Evolutionary conservation across 2,797 vertebrate species (phyloP).

Genomic region (Argyrosomus regius): DNA sequence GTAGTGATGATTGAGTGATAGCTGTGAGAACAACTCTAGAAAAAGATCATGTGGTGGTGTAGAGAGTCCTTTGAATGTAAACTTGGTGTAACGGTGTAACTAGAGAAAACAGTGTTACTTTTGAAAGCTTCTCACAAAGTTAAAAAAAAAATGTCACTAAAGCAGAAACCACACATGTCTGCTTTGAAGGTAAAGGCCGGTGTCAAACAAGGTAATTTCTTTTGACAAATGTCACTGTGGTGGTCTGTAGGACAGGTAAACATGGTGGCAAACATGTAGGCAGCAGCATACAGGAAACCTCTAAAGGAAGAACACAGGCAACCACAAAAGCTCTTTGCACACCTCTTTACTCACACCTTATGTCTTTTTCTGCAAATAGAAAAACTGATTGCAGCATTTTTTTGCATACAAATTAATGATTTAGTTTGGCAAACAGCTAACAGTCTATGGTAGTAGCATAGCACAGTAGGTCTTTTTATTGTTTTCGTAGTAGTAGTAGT

Average conservation of each 20-base stretch:
- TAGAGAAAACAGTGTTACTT: neutral
- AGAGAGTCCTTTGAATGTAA: neutral
- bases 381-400: constrained; percentile 53
- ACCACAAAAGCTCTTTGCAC: constrained; percentile 72
- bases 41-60: neutral
- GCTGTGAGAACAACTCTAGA: neutral
- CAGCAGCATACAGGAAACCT: constrained; percentile 79
- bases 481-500: neutral
- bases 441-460: neutral
- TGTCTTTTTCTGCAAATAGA: constrained; percentile 59
- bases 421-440: constrained; percentile 1
- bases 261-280: constrained; percentile 58
- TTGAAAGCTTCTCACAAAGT: constrained; percentile 1
- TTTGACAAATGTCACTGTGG: constrained; percentile 45
- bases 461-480: neutral
- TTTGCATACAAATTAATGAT: neutral
- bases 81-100: too few relatives aligned
- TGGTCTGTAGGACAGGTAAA: constrained; percentile 78
- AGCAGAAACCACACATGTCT: constrained; percentile 11
- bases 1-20: neutral
- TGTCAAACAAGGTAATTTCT: constrained; percentile 34
- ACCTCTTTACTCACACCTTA: constrained; percentile 74
- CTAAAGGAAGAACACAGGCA: constrained; percentile 64
- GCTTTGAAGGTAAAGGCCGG: constrained; percentile 35
- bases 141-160: neutral